phyloP scores from a whole-genome alignment of 2,888 invertebrate species.

The Apotomis turbidana region DNA sequence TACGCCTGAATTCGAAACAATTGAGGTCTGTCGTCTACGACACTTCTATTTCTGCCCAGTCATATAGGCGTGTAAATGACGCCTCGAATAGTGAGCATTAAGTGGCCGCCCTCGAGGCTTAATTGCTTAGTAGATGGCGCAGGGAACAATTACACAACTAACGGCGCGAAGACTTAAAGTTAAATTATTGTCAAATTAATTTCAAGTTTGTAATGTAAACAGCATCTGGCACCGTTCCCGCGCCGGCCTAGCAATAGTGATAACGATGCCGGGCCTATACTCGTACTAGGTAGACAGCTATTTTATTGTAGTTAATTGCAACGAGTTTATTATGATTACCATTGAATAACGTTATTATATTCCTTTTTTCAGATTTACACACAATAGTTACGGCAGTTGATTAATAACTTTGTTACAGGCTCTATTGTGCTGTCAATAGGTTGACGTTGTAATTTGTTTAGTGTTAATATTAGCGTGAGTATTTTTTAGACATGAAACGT shows the following conservation, averaged over 20 bases:
- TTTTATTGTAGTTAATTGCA: slow-evolving; percentile 1
- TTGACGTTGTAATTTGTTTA: background rate
- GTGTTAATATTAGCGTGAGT: background rate
- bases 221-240: slow-evolving; percentile 31
- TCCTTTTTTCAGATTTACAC: background rate
- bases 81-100: slow-evolving; percentile 32
- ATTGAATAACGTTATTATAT: background rate
- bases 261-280: slow-evolving; percentile 5
- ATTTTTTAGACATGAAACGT: background rate
- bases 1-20: slow-evolving; percentile 25
- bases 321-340: background rate
- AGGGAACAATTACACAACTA: slow-evolving; percentile 36
- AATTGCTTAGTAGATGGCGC: slow-evolving; percentile 33
- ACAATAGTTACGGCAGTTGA: background rate
- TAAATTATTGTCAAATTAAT: slow-evolving; percentile 40
- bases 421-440: background rate
- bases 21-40: slow-evolving; percentile 16
- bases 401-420: background rate
- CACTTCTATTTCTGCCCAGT: slow-evolving; percentile 31
- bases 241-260: background rate
- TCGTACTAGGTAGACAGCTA: background rate
- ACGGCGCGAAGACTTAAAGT: slow-evolving; percentile 29
- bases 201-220: slow-evolving; percentile 33
- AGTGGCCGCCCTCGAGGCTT: slow-evolving; percentile 20
- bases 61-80: slow-evolving; percentile 18